These are phyloP conservation scores for Pandemis cinnamomeana DNA, from an alignment of 2,888 invertebrate species.

Conservation along the genomic window DNA sequence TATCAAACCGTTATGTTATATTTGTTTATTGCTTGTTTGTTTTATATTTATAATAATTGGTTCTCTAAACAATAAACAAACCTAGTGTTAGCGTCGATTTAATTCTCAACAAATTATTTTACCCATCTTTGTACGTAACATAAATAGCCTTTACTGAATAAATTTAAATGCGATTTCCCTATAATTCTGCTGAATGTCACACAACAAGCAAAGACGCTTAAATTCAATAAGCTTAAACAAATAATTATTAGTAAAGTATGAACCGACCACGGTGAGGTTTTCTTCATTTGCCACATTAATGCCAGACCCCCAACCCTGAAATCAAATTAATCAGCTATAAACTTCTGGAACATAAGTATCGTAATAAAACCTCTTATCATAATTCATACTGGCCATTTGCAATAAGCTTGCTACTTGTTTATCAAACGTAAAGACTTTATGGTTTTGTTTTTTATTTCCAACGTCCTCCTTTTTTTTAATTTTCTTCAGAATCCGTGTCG, in stretches of 20 bases:
- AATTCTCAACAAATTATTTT: too few relatives aligned
- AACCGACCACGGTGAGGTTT: not conserved
- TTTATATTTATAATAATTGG: too few relatives aligned
- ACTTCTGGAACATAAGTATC: constrained; percentile 32
- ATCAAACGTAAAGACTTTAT: constrained; percentile 18
- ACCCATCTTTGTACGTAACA: not conserved
- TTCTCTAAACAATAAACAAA: too few relatives aligned
- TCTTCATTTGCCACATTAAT: constrained; percentile 21
- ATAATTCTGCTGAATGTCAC: constrained; percentile 11
- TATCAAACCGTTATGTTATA: too few relatives aligned
- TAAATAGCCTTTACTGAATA: not conserved
- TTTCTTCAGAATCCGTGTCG: not conserved
- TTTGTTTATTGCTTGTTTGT: too few relatives aligned
- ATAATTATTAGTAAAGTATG: not conserved
- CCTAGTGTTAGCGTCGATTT: too few relatives aligned
- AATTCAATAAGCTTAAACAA: constrained; percentile 9
- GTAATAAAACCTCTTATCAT: constrained; percentile 31
- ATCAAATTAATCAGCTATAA: constrained; percentile 34
- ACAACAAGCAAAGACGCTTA: not conserved
- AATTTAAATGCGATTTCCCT: constrained; percentile 29
- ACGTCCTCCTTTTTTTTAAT: not conserved
- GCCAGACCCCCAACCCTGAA: constrained; percentile 32
- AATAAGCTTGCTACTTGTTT: constrained; percentile 17
- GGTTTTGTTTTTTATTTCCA: not conserved
- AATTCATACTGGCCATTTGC: constrained; percentile 7